phyloP scores from a whole-genome alignment of 2,888 invertebrate species.

The Ctenicera cuprea region DNA sequence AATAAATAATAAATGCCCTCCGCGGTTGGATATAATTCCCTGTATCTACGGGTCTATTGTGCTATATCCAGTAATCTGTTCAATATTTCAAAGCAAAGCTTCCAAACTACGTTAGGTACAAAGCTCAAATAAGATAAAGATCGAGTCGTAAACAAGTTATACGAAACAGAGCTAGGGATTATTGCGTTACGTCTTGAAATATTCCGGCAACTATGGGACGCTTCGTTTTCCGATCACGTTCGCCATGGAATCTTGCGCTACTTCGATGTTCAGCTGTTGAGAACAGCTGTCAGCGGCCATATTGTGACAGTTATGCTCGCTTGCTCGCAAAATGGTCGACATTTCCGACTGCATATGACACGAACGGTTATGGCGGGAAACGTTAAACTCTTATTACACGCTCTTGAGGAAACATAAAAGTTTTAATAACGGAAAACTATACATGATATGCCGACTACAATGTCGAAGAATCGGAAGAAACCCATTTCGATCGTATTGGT shows the following conservation, averaged over 20 bases:
- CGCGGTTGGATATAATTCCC: conserved; percentile 35
- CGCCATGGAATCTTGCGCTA: conserved; percentile 54
- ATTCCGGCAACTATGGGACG: conserved; percentile 49
- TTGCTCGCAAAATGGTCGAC: conserved; percentile 47
- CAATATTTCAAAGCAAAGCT: conserved; percentile 51
- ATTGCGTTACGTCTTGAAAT: conserved; percentile 54
- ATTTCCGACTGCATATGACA: conserved; percentile 46
- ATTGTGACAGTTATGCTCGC: conserved; percentile 49
- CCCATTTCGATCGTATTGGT: background rate
- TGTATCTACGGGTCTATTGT: conserved; percentile 45
- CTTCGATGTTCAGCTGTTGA: conserved; percentile 56
- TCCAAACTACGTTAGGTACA: conserved; percentile 48
- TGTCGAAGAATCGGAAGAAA: background rate
- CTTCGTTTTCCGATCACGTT: conserved; percentile 56
- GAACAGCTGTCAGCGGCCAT: conserved; percentile 57
- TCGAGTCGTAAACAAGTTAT: conserved; percentile 57
- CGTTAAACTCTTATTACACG: conserved; percentile 10
- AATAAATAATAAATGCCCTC: conserved; percentile 46
- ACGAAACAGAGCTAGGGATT: conserved; percentile 54
- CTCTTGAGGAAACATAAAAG: conserved; percentile 13
- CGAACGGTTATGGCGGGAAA: conserved; percentile 27
- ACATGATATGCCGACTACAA: background rate
- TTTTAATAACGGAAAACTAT: conserved; percentile 23
- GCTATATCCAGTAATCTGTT: conserved; percentile 45
- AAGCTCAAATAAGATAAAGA: conserved; percentile 53